phyloP scores from a whole-genome alignment of 1,140 invertebrate genomes.

The Aphaenogaster floridana region DNA sequence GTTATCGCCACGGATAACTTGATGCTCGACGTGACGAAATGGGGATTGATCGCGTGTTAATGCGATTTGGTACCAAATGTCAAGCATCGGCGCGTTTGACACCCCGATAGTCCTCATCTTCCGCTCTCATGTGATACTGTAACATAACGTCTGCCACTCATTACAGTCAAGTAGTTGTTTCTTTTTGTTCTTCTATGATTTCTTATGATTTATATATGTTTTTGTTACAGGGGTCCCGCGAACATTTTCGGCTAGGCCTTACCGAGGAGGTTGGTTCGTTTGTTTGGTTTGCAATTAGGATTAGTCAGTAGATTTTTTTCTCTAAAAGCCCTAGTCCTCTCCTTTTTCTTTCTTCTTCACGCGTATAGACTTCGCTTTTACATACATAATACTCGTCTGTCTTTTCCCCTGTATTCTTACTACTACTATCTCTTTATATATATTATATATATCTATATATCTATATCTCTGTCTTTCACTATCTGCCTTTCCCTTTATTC shows the following conservation, averaged over 20 bases:
- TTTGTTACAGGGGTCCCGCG: slow-evolving; percentile 86
- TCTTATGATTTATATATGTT: slow-evolving; percentile 85
- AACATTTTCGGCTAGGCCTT: slow-evolving; percentile 86
- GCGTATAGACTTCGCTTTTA: slow-evolving; percentile 66
- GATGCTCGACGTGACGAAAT: slow-evolving; percentile 11
- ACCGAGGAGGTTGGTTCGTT: slow-evolving; percentile 86
- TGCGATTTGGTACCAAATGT: not conserved
- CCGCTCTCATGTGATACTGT: slow-evolving; percentile 50
- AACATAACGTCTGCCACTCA: slow-evolving; percentile 53
- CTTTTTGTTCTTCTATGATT: slow-evolving; percentile 81
- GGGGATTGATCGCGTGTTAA: slow-evolving; percentile 16
- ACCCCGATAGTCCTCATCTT: slow-evolving; percentile 23
- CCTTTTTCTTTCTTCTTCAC: slow-evolving; percentile 62
- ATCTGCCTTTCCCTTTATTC: slow-evolving; percentile 66
- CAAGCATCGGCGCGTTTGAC: slow-evolving; percentile 50
- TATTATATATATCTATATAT: slow-evolving; percentile 60
- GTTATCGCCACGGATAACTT: not conserved
- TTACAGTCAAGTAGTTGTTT: slow-evolving; percentile 73
- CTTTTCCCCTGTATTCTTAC: slow-evolving; percentile 45
- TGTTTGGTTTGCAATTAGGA: slow-evolving; percentile 84
- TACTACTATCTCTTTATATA: slow-evolving; percentile 41
- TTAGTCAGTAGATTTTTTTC: slow-evolving; percentile 81
- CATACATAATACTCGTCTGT: slow-evolving; percentile 56
- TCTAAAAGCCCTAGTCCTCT: slow-evolving; percentile 65
- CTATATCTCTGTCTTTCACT: slow-evolving; percentile 67